Conservation (phyloP, 2,113 vertebrate genomes). For the Vombatus ursinus region DNA sequence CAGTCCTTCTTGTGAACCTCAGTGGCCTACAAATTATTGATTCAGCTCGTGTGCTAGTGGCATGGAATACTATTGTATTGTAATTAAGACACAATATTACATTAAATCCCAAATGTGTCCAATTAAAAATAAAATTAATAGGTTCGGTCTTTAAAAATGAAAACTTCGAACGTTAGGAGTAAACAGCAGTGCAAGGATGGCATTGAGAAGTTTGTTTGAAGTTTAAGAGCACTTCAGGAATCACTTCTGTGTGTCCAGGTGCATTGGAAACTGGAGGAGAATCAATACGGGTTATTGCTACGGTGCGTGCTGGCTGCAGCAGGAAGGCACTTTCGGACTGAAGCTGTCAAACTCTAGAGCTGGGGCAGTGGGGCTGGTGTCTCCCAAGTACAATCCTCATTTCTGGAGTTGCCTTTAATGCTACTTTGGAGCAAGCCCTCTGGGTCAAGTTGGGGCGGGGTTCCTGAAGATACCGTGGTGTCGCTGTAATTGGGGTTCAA, state of each 20-base stretch:
- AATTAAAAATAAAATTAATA: neutral
- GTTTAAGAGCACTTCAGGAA: neutral
- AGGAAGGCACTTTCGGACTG: neutral
- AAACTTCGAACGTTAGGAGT: neutral
- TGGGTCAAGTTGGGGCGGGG: neutral
- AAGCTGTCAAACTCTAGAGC: neutral
- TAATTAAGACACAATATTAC: neutral
- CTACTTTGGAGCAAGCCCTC: neutral
- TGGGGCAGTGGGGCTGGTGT: neutral
- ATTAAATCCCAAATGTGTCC: neutral
- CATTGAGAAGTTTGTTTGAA: neutral
- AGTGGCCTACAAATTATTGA: neutral
- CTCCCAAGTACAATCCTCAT: rapidly evolving
- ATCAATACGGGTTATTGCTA: neutral
- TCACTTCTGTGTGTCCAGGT: neutral
- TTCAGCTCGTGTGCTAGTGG: neutral
- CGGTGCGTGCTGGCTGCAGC: neutral
- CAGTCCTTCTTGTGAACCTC: neutral
- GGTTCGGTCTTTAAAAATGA: neutral
- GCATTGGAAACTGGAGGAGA: neutral
- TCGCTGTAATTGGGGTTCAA: neutral
- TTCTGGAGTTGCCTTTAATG: neutral
- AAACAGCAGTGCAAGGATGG: neutral
- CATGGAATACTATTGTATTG: neutral
- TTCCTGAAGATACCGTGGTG: neutral